phyloP scores from a whole-genome alignment of 2,797 vertebrate genomes.

The Neosalanx taihuensis region DNA sequence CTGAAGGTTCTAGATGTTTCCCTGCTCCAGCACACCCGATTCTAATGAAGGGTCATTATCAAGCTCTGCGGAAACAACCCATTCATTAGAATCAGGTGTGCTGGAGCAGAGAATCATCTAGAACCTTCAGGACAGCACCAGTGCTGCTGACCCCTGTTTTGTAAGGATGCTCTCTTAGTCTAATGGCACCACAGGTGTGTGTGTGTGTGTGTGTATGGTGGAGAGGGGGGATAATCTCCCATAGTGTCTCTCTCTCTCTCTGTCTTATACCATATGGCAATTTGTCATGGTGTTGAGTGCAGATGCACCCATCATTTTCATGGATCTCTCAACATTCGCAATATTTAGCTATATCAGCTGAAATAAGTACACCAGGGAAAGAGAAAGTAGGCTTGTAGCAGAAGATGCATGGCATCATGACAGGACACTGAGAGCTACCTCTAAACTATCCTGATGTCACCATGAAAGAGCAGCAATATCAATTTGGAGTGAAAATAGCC shows the following conservation, averaged over 20 bases:
- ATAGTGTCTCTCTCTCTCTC: background rate
- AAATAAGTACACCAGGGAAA: background rate
- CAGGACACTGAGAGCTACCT: background rate
- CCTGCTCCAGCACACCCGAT: too few relatives aligned
- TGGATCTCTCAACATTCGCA: background rate
- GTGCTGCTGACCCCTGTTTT: too few relatives aligned
- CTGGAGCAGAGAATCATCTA: too few relatives aligned
- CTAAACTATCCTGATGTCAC: background rate
- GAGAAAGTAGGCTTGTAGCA: background rate
- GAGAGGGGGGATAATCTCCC: background rate
- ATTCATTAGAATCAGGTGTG: too few relatives aligned
- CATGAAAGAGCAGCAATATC: background rate
- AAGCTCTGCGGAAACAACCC: too few relatives aligned
- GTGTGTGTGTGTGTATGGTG: too few relatives aligned
- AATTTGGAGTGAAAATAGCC: background rate
- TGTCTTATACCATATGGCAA: background rate
- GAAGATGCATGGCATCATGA: background rate
- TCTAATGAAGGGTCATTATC: too few relatives aligned
- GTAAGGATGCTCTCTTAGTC: too few relatives aligned
- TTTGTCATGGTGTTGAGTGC: background rate
- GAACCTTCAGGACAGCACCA: too few relatives aligned
- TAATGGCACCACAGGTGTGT: too few relatives aligned
- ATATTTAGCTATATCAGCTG: background rate
- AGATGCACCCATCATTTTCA: background rate
- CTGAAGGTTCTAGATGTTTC: too few relatives aligned